These are phyloP conservation scores for Liopterus haemorrhoidalis DNA, from an alignment of 2,888 invertebrate genomes.

Conservation along the genomic window DNA sequence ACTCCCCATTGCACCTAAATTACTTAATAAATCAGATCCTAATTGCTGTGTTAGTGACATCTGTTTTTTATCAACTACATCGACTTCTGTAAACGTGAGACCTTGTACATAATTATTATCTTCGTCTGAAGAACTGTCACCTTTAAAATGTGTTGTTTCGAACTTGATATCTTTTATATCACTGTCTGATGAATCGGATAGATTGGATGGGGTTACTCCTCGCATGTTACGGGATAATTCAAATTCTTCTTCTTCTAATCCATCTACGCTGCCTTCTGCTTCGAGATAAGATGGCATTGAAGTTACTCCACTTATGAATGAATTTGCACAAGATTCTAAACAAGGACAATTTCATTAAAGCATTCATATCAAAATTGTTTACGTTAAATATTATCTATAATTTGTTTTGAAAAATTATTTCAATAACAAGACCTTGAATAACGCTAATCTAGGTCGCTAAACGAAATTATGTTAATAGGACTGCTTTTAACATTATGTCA, in stretches of 20 bases:
- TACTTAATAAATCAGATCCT: conserved; percentile 30
- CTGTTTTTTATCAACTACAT: conserved; percentile 17
- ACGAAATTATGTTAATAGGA: too few species aligned
- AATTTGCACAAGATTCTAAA: conserved; percentile 42
- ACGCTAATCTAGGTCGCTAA: too few species aligned
- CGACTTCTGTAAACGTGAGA: conserved; percentile 37
- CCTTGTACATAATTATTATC: conserved; percentile 39
- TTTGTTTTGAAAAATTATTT: too few species aligned
- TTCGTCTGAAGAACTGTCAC: conserved; percentile 42
- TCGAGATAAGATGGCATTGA: conserved; percentile 45
- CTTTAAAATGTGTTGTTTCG: conserved; percentile 44
- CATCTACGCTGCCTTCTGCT: conserved; percentile 37
- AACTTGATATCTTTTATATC: conserved; percentile 42
- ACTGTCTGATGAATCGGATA: conserved; percentile 41
- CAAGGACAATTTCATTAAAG: too few species aligned
- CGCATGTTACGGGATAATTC: conserved; percentile 26
- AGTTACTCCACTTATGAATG: conserved; percentile 39
- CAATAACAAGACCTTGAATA: too few species aligned
- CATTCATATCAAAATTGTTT: too few species aligned
- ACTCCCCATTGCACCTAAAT: conserved; percentile 28
- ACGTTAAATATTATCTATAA: too few species aligned
- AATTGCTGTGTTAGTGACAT: conserved; percentile 24
- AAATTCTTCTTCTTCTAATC: conserved; percentile 41
- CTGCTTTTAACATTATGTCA: too few species aligned
- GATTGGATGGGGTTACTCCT: conserved; percentile 33